Conservation (phyloP, 2,888 invertebrate species). For the Tholera decimalis region DNA sequence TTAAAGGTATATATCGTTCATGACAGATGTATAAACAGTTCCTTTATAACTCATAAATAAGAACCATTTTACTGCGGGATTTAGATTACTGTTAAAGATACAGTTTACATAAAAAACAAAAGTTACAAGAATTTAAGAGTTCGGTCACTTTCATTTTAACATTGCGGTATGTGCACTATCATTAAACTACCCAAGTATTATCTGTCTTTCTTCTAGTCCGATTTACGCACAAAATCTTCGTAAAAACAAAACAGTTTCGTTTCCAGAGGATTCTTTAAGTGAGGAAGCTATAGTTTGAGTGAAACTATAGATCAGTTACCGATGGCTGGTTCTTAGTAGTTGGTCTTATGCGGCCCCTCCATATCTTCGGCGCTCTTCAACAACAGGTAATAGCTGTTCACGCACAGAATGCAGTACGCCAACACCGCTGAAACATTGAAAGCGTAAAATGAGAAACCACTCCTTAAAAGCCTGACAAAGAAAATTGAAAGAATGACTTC, state of each 20-base stretch:
- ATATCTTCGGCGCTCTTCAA: conserved; percentile 83
- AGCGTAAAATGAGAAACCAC: too few relatives aligned
- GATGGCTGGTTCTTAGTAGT: conserved; percentile 63
- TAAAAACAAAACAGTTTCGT: conserved; percentile 26
- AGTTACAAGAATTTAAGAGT: too few relatives aligned
- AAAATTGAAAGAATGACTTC: too few relatives aligned
- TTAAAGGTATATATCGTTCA: too few relatives aligned
- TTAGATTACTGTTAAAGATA: too few relatives aligned
- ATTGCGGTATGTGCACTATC: background rate
- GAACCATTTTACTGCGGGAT: too few relatives aligned
- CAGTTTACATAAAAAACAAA: too few relatives aligned
- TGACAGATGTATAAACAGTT: too few relatives aligned
- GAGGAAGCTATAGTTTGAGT: background rate
- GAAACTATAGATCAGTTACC: too few relatives aligned
- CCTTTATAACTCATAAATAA: too few relatives aligned
- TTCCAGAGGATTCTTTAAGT: background rate
- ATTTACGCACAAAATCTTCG: conserved; percentile 3
- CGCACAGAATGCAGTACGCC: conserved; percentile 82
- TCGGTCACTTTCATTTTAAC: too few relatives aligned
- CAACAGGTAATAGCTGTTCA: conserved; percentile 86
- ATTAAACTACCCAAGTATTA: background rate
- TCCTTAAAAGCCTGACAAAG: background rate
- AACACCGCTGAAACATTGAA: conserved; percentile 72
- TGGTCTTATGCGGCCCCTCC: conserved; percentile 75
- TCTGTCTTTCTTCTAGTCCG: background rate